phyloP scores from a whole-genome alignment of 2,888 invertebrate genomes.

The Gymnosoma rotundatum region DNA sequence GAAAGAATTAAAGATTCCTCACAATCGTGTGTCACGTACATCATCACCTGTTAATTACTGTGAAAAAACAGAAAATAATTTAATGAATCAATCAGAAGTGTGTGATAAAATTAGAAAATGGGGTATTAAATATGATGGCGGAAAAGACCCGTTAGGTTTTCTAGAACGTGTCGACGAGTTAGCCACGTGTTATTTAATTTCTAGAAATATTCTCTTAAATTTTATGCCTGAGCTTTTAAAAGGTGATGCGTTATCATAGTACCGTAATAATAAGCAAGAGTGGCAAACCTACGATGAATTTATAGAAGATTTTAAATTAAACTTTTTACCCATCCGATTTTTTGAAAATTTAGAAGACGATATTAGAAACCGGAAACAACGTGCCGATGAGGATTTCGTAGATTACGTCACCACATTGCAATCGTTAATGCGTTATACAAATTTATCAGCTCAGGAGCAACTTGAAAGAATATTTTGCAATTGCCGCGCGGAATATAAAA shows the following conservation, averaged over 20 bases:
- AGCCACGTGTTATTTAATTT: slow-evolving; percentile 1
- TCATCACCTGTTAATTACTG: no score
- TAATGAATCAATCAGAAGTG: background rate
- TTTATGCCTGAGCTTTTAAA: slow-evolving; percentile 37
- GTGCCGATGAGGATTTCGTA: background rate
- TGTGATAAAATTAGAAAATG: slow-evolving; percentile 38
- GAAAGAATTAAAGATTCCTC: no score
- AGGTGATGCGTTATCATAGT: slow-evolving; percentile 29
- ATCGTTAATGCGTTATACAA: background rate
- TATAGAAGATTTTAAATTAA: slow-evolving; percentile 2
- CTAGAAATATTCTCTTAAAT: background rate
- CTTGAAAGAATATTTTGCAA: slow-evolving; percentile 7
- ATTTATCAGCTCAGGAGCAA: background rate
- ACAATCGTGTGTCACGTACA: no score
- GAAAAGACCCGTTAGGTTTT: slow-evolving; percentile 39
- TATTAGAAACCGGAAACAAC: background rate
- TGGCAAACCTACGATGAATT: background rate
- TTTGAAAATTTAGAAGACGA: slow-evolving; percentile 5
- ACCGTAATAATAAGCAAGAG: slow-evolving; percentile 5
- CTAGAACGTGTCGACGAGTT: slow-evolving; percentile 25
- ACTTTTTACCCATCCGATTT: background rate
- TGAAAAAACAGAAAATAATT: no score
- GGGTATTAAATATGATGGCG: slow-evolving; percentile 44
- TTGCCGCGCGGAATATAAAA: no score
- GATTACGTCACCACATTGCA: slow-evolving; percentile 6